Evolutionary conservation across 2,888 invertebrate genomes (phyloP).

Genomic region (Nephrotoma guestfalica): DNA sequence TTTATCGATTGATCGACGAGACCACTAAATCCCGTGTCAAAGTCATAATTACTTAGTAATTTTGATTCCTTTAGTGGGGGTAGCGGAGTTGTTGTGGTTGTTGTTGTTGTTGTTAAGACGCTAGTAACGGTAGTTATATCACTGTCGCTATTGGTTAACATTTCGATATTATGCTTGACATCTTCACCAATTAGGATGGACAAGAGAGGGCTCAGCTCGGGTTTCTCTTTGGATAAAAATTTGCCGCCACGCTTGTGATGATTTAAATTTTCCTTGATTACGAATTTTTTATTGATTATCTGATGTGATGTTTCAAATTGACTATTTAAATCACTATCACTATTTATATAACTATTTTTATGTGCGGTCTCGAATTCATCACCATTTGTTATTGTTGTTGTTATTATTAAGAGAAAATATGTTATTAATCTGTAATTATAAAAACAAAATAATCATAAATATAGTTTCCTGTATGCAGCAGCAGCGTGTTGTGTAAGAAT

Average conservation of each 20-base stretch:
- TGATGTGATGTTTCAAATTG: slow-evolving; percentile 27
- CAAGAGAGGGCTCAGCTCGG: slow-evolving; percentile 30
- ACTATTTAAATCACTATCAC: not conserved
- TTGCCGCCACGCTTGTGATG: slow-evolving; percentile 24
- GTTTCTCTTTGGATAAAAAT: slow-evolving; percentile 30
- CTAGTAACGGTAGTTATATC: slow-evolving; percentile 28
- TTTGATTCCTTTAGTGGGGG: not conserved
- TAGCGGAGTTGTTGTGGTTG: slow-evolving; percentile 12
- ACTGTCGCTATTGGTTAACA: slow-evolving; percentile 32
- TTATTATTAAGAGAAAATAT: not conserved
- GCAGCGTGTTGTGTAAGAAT: not conserved
- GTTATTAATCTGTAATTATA: not conserved
- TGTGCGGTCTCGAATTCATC: slow-evolving; percentile 53
- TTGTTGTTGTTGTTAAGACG: slow-evolving; percentile 28
- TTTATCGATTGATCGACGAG: slow-evolving; percentile 37
- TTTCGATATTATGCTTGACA: slow-evolving; percentile 37
- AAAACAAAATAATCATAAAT: not conserved
- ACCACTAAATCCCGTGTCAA: slow-evolving; percentile 25
- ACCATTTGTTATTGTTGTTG: slow-evolving; percentile 7
- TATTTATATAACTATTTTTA: slow-evolving; percentile 34
- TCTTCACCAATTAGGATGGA: slow-evolving; percentile 35
- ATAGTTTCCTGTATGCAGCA: not conserved
- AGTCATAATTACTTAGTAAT: slow-evolving; percentile 1
- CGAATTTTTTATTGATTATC: slow-evolving; percentile 16
- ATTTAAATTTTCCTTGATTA: slow-evolving; percentile 16